Conservation (phyloP, 2,888 invertebrate species). For the Clitarchus hookeri region DNA sequence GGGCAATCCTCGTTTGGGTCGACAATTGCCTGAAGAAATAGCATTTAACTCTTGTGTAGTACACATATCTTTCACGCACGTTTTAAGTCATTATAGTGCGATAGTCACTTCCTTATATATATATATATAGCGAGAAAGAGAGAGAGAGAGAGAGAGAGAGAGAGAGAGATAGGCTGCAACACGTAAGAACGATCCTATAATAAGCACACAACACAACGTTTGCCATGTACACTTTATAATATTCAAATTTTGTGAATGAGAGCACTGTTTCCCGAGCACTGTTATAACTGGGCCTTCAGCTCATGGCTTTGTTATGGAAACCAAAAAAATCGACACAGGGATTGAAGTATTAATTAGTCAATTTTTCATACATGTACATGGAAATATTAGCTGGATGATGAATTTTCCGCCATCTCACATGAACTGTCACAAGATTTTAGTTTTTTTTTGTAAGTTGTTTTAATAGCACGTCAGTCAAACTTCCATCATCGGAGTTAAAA, state of each 20-base stretch:
- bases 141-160: not conserved
- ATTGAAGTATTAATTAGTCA: no score
- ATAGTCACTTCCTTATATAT: not conserved
- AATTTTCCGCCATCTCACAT: no score
- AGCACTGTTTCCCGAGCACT: not conserved
- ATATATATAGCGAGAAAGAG: not conserved
- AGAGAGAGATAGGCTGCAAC: not conserved
- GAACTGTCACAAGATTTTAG: not conserved
- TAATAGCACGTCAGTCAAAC: not conserved
- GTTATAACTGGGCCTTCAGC: not conserved
- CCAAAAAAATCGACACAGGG: not conserved
- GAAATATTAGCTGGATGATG: no score
- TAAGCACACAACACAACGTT: not conserved
- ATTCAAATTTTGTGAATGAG: conserved; percentile 15
- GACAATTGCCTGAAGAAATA: not conserved
- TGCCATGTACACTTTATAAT: not conserved
- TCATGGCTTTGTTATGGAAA: conserved; percentile 15
- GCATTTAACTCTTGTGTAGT: not conserved
- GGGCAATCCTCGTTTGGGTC: conserved; percentile 11
- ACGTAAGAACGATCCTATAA: not conserved
- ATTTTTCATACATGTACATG: no score
- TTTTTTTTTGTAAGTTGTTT: not conserved
- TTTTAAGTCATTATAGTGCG: not conserved
- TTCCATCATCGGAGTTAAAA: not conserved
- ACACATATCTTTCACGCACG: not conserved